Evolutionary conservation across 2,797 vertebrate species (phyloP).

Genomic region (Liasis olivaceus): DNA sequence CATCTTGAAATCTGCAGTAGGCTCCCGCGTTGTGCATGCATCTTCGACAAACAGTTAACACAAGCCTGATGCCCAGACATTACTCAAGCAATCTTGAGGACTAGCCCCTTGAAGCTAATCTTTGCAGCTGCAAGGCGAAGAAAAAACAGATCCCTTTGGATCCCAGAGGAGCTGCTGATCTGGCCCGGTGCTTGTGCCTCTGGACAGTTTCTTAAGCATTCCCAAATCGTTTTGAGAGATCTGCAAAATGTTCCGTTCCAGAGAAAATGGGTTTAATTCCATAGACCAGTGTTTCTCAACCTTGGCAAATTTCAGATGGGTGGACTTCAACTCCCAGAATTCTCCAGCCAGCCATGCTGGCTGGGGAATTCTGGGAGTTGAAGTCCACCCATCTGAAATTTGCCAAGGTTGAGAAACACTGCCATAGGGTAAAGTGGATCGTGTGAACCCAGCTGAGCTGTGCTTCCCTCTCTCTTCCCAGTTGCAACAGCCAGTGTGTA

Average conservation of each 20-base stretch:
- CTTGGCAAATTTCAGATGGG: no score
- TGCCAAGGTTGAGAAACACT: not conserved
- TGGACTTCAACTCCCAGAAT: no score
- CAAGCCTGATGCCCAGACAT: not conserved
- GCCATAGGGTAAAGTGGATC: not conserved
- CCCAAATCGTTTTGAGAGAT: not conserved
- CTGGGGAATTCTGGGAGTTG: not conserved
- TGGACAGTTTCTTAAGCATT: not conserved
- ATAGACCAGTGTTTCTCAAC: no score
- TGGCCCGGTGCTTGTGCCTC: not conserved
- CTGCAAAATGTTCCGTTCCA: not conserved
- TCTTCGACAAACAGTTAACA: not conserved
- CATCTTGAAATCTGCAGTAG: not conserved
- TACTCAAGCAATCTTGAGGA: not conserved
- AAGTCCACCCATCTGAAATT: not conserved
- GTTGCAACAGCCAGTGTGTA: constrained; percentile 68
- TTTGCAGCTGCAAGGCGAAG: not conserved
- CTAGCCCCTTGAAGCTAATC: not conserved
- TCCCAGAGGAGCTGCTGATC: not conserved
- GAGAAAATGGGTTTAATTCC: not conserved
- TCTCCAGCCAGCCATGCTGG: no score
- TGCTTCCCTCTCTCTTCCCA: constrained; percentile 4
- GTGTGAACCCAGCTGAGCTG: not conserved
- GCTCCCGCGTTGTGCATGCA: not conserved
- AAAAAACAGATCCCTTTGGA: not conserved